Conservation (phyloP, 2,797 vertebrate species). For the Galagoides demidoff region DNA sequence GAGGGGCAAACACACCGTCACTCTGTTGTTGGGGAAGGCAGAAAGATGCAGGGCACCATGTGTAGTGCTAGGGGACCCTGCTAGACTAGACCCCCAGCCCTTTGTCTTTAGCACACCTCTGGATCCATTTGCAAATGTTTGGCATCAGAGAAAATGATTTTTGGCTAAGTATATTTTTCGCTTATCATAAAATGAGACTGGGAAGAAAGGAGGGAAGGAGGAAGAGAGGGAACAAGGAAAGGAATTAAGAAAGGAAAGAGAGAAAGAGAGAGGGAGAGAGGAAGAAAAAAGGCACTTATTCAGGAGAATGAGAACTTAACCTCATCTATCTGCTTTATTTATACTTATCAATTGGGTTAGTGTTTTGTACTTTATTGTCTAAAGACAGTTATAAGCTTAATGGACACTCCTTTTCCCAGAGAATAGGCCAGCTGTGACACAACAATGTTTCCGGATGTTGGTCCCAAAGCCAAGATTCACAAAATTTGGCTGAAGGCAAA, state of each 20-base stretch:
- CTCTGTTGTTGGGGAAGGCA: not conserved
- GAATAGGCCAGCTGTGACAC: conserved; percentile 34
- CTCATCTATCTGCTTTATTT: not conserved
- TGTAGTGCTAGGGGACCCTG: not conserved
- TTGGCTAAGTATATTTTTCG: not conserved
- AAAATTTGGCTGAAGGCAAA: conserved; percentile 51
- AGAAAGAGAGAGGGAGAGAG: too few relatives aligned
- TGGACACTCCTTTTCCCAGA: not conserved
- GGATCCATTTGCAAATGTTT: conserved; percentile 50
- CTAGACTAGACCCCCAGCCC: not conserved
- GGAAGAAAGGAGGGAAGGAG: not conserved
- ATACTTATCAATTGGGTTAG: not conserved
- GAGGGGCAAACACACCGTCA: not conserved
- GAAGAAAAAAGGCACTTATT: not conserved
- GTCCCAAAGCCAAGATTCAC: conserved; percentile 55
- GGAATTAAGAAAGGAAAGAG: not conserved
- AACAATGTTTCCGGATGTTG: not conserved
- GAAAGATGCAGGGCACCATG: not conserved
- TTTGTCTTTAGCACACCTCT: not conserved
- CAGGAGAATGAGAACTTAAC: not conserved
- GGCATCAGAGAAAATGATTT: not conserved
- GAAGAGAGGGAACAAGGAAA: not conserved
- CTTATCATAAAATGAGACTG: not conserved
- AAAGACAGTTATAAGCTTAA: not conserved
- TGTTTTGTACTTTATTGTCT: not conserved